Base-by-base conservation (phyloP, 1,140 invertebrate genomes). In the Pseudomyrmex concolor region DNA sequence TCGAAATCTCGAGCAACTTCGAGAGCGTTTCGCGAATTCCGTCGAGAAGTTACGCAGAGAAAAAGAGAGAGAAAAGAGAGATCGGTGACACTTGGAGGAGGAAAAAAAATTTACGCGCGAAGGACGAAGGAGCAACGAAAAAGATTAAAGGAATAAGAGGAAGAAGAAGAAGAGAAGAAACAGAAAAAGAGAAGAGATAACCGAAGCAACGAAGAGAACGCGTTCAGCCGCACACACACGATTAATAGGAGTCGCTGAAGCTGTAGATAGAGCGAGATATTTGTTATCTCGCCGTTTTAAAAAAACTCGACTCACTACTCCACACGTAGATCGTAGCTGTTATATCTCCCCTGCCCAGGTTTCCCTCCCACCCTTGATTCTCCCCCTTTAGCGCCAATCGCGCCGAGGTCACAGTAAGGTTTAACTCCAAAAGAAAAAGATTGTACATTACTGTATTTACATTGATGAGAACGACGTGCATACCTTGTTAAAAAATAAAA, bases 361-460 rank as follows among this genome's bases (percentile, higher is more conserved):
- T 45, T 22, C 10, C 45, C 45, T 17, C 17, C 68, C 25, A 25
- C 25, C 25, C 70, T 19, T 8, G 13, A 55, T 73, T 62, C 48
- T 48, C 59, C 78, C 78, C 57, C 63, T 34, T 80, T 84, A 54
- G 80, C 81, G 84, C 81, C 72, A 64, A 63, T 57, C 50, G 77
- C 83, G 78, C 68, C 81, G 86, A 89, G 90, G 89, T 92, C 92
- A 93, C 92, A 89, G 92, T 93, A 93, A 93, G 91, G 89, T 93
- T 91, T 90, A 92, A 93, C 91, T 92, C 91, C 92, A 92, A 92
- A 34, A 34, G 34, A 77, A 70, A 85, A 88, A 90, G 89, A 87
- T 92, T 93, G 92, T 93, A 93, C 92, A 93, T 92, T 93, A 93
- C 89, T 93, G 90, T 93, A 93, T 93, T 93, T 93, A 93, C 91